Percentiles rank a stretch among this genome's conserved stretches.
phyloP scores from a whole-genome alignment of 2,113 vertebrate genomes.

The Phaetusa simplex region DNA sequence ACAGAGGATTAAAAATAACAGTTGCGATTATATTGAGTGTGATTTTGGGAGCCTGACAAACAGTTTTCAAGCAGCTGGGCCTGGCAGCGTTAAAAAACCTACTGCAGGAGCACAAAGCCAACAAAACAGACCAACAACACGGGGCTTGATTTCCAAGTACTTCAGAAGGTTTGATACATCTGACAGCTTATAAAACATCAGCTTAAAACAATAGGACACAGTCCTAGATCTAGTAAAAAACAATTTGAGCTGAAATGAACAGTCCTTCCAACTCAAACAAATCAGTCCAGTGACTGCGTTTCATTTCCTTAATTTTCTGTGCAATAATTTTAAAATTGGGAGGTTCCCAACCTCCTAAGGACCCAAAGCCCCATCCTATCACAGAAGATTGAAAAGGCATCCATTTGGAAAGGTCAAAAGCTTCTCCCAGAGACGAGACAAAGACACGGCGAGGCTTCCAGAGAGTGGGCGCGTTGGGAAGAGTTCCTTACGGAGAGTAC shows the following conservation, averaged over 20 bases:
- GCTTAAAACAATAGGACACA: neutral
- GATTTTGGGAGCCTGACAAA: conserved; percentile 5
- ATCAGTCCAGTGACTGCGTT: neutral
- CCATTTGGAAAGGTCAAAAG: neutral
- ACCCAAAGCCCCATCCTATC: neutral
- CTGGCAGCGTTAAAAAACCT: neutral
- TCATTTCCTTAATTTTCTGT: neutral
- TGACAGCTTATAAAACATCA: neutral
- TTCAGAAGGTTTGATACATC: neutral
- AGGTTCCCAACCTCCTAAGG: neutral
- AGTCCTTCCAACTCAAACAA: neutral
- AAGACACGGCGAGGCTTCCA: neutral
- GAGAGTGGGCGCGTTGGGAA: neutral
- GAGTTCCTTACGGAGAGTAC: neutral
- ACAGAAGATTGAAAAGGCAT: neutral
- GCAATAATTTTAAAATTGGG: neutral
- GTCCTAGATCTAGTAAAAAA: neutral
- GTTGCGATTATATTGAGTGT: neutral
- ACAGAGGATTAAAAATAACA: neutral
- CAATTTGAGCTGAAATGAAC: neutral
- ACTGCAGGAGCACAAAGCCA: conserved; percentile 39
- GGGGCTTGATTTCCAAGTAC: neutral
- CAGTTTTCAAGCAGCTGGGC: neutral
- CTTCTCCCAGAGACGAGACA: conserved; percentile 13
- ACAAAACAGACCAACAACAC: neutral